Evolutionary conservation across 2,113 vertebrate species (phyloP).

Genomic region (Pica pica): DNA sequence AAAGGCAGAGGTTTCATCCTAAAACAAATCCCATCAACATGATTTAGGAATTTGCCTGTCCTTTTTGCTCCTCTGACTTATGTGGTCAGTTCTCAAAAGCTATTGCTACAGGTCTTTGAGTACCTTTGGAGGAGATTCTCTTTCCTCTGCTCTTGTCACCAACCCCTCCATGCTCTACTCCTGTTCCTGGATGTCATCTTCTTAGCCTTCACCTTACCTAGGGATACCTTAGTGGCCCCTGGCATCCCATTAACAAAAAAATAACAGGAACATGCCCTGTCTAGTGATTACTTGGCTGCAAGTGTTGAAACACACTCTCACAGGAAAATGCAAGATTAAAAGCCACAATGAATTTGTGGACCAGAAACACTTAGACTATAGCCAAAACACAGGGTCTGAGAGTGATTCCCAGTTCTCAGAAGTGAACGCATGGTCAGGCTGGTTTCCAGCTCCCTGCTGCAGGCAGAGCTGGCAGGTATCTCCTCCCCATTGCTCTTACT

Average conservation of each 20-base stretch:
- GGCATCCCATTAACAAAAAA: background rate
- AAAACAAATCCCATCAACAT: background rate
- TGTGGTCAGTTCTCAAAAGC: background rate
- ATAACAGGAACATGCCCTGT: background rate
- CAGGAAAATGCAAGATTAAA: background rate
- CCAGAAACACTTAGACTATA: background rate
- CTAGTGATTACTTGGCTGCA: background rate
- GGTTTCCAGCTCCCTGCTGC: background rate
- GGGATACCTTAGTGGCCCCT: background rate
- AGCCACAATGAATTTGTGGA: background rate
- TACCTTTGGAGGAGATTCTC: background rate
- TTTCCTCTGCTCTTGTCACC: background rate
- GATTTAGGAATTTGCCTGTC: background rate
- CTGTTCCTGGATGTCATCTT: background rate
- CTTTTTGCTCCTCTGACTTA: background rate
- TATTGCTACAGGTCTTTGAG: background rate
- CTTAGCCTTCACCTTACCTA: background rate
- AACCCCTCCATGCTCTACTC: background rate
- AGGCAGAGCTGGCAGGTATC: background rate
- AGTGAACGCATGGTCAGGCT: background rate
- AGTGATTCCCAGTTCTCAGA: background rate
- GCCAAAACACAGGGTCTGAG: background rate
- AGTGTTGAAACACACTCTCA: background rate
- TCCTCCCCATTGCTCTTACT: background rate
- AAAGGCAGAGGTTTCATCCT: background rate